phyloP scores from a whole-genome alignment of 2,797 vertebrate genomes.

The Dendrocincla tyrannina region DNA sequence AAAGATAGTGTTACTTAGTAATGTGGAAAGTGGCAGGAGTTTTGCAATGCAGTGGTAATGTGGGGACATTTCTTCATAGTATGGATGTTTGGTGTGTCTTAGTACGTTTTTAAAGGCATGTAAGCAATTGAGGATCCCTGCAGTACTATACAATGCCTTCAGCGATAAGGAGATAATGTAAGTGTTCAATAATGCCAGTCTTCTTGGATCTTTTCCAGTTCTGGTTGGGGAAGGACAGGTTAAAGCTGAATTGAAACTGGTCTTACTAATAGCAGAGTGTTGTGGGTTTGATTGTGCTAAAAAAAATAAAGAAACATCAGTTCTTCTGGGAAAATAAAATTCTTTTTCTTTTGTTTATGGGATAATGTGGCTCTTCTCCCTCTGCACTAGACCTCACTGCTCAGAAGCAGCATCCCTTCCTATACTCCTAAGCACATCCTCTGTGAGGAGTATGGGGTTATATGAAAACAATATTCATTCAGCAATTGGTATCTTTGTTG shows the following conservation, averaged over 20 bases:
- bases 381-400: not conserved
- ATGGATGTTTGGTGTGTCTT: not conserved
- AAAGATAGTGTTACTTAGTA: not conserved
- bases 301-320: not conserved
- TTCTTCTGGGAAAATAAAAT: not conserved
- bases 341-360: not conserved
- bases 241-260: not conserved
- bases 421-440: not conserved
- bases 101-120: not conserved
- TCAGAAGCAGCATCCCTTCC: not conserved
- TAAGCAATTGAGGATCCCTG: not conserved
- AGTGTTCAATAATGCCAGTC: not conserved
- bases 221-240: not conserved
- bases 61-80: not conserved
- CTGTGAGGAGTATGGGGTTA: not conserved
- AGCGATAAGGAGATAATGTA: not conserved
- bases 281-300: not conserved
- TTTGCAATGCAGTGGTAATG: not conserved
- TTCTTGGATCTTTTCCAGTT: not conserved
- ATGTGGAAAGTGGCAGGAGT: not conserved
- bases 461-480: not conserved
- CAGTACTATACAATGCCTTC: not conserved
- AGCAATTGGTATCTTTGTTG: not conserved
- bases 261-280: not conserved
- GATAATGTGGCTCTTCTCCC: not conserved